Evolutionary conservation across 2,888 invertebrate species (phyloP).

Genomic region (Cryptus viduatorius): DNA sequence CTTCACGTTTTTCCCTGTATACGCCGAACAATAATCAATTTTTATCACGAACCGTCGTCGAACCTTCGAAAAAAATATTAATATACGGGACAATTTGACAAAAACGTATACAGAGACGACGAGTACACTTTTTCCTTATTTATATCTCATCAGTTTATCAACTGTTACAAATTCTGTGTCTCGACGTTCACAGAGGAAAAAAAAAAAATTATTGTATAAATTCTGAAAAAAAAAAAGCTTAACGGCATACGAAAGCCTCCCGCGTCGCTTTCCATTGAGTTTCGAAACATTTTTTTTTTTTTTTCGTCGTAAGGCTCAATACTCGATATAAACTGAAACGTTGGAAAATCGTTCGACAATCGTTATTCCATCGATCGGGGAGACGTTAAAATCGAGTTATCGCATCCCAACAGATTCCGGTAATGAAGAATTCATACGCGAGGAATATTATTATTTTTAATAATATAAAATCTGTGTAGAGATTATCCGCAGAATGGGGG

Average conservation of each 20-base stretch:
- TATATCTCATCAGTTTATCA: constrained; percentile 9
- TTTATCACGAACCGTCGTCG: constrained; percentile 58
- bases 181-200: constrained; percentile 15
- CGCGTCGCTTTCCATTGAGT: constrained; percentile 12
- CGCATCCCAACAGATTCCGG: constrained; percentile 35
- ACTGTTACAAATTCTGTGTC: constrained; percentile 17
- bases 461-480: constrained; percentile 64
- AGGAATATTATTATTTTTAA: constrained; percentile 58
- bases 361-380: background rate
- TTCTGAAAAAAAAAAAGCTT: constrained; percentile 47
- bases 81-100: background rate
- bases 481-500: constrained; percentile 47
- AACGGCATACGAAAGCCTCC: constrained; percentile 32
- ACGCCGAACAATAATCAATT: constrained; percentile 62
- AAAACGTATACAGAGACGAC: constrained; percentile 25
- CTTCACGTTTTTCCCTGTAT: constrained; percentile 63
- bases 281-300: constrained; percentile 22
- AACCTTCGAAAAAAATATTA: constrained; percentile 30
- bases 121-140: constrained; percentile 3
- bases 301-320: background rate
- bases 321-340: background rate
- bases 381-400: constrained; percentile 8
- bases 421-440: constrained; percentile 63
- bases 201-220: constrained; percentile 51
- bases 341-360: background rate